Conservation (phyloP, 2,797 vertebrate species). For the Pipistrellus nathusii region DNA sequence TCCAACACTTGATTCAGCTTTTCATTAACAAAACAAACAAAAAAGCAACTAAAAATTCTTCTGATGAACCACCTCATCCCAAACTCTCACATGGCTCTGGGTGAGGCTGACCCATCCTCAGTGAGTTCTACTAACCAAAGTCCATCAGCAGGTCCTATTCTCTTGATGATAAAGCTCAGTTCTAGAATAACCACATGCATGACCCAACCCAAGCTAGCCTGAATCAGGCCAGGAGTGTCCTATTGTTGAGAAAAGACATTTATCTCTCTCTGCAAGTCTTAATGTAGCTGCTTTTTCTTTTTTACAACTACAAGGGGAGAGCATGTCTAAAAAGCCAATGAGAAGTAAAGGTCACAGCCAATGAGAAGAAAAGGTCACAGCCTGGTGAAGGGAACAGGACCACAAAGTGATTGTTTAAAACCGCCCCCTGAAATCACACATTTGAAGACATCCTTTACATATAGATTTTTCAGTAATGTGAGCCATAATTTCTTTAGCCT, state of each 20-base stretch:
- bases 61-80: neutral
- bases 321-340: neutral
- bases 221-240: neutral
- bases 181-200: slow-evolving; percentile 10
- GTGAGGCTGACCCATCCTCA: neutral
- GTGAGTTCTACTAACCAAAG: neutral
- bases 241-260: neutral
- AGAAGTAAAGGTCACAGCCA: neutral
- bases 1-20: neutral
- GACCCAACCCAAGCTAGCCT: neutral
- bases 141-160: neutral
- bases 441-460: neutral
- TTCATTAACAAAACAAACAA: neutral
- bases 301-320: neutral
- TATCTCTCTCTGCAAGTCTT: neutral
- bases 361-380: neutral
- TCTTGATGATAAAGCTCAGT: neutral
- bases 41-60: slow-evolving; percentile 38
- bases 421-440: neutral
- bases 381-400: neutral
- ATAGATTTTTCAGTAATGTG: neutral
- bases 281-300: neutral
- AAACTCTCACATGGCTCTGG: neutral
- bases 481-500: neutral
- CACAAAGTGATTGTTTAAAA: neutral